A percentile compares a stretch with the other conserved stretches of the same genome.
Evolutionary conservation across 1,140 invertebrate genomes (phyloP).

Genomic region (Hylaeus anthracinus): DNA sequence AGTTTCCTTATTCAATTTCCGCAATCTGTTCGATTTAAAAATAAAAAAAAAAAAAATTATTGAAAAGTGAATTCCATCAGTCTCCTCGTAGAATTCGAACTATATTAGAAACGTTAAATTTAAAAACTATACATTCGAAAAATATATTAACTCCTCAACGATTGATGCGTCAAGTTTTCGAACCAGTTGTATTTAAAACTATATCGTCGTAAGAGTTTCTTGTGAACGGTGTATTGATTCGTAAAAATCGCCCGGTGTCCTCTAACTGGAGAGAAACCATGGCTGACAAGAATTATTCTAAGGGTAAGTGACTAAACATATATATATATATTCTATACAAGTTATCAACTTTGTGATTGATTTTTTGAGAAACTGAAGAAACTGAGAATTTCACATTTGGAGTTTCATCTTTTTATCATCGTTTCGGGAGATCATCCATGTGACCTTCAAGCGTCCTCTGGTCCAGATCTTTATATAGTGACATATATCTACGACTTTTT

Average conservation of each 20-base stretch:
- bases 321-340: not conserved
- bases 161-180: not conserved
- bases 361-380: not conserved
- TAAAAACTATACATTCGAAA: too few relatives aligned
- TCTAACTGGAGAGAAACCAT: not conserved
- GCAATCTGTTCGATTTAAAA: not conserved
- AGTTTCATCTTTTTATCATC: not conserved
- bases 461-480: not conserved
- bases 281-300: not conserved
- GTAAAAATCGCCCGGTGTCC: not conserved
- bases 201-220: not conserved
- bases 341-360: not conserved
- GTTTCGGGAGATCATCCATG: not conserved
- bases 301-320: conserved; percentile 23
- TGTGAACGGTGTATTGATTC: not conserved
- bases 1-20: not conserved
- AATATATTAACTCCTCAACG: not conserved
- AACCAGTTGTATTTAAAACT: too few relatives aligned
- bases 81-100: not conserved
- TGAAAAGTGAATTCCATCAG: not conserved
- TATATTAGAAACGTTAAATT: not conserved
- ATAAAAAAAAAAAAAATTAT: not conserved
- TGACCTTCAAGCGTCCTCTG: conserved; percentile 54
- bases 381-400: not conserved
- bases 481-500: not conserved